Conservation (phyloP, 1,140 invertebrate genomes). For the Kradibia gibbosae region DNA sequence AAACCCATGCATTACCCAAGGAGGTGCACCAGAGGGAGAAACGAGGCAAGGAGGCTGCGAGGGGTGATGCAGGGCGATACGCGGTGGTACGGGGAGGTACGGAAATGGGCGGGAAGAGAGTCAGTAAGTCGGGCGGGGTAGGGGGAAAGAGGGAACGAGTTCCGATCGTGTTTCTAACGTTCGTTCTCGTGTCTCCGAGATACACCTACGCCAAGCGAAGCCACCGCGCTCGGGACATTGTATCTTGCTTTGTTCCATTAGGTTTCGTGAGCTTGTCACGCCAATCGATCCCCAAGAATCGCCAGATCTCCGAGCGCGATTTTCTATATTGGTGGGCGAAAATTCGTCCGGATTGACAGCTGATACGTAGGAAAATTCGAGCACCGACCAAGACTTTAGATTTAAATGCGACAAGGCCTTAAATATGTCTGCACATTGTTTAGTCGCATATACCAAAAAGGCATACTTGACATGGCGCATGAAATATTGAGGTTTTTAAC, state of each 20-base stretch:
- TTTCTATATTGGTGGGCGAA: not conserved
- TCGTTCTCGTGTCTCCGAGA: constrained; percentile 6
- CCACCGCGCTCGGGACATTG: constrained; percentile 37
- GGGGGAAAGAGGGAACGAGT: not conserved
- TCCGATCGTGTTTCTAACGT: constrained; percentile 46
- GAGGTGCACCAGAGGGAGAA: not conserved
- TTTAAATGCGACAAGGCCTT: not conserved
- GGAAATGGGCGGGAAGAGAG: too few relatives aligned
- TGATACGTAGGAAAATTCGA: not conserved
- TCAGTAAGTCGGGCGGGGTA: too few relatives aligned
- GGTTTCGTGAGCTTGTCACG: constrained; percentile 26
- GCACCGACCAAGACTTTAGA: not conserved
- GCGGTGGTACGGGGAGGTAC: too few relatives aligned
- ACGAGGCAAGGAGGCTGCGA: not conserved
- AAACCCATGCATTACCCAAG: constrained; percentile 67
- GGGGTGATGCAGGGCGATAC: too few relatives aligned
- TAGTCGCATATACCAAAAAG: not conserved
- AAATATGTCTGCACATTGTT: not conserved
- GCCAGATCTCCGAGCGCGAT: not conserved
- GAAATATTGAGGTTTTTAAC: not conserved
- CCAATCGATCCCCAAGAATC: constrained; percentile 49
- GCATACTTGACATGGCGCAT: not conserved
- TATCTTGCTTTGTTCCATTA: constrained; percentile 33
- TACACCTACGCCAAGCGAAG: constrained; percentile 40
- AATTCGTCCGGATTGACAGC: not conserved